Evolutionary conservation across 1,140 invertebrate genomes (phyloP), one percentile per base, ranked within the genome.

Genomic region (Hestina assimilis): DNA sequence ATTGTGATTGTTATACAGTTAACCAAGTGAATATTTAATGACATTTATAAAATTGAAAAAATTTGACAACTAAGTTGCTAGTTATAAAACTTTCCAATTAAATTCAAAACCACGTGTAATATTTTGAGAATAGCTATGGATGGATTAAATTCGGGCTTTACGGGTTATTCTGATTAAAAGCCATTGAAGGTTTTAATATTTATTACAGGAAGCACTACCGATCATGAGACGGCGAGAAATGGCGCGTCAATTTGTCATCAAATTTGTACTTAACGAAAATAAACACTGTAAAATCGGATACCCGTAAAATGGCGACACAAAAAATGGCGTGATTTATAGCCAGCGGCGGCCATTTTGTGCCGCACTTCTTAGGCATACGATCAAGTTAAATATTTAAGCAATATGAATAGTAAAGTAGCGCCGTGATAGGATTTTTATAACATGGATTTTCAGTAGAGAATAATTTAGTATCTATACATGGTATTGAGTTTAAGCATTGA

Each of bases 191-290:
- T 11, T 28, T 28, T 14, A 45, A 28, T 20, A 12, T 45, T 28
- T 23, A 23, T 45, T 38, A 38, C 23, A 45, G 6, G 21, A 28
- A 28, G 12, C 48, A 29, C 41, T 53, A 59, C 48, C 51, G 52
- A 59, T 48, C 50, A 53, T 38, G 19, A 38, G 60, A 54, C 53
- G 41, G 33, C 45, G 33, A 50, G 42, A 58, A 63, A 64, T 68
- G 55, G 57, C 50, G 29, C 42, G 54, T 59, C 65, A 58, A 68
- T 68, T 68, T 68, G 61, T 64, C 61, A 68, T 52, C 58, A 46
- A 63, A 58, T 55, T 66, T 63, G 58, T 58, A 59, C 53, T 67
- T 67, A 63, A 63, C 65, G 57, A 63, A 63, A 66, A 67, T 63
- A 67, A 61, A 60, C 64, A 66, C 38, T 52, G 59, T 62, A 45